Percentiles rank a stretch among this genome's conserved stretches.
Conservation (phyloP, 2,888 invertebrate genomes). For the Silvanus unidentatus region DNA sequence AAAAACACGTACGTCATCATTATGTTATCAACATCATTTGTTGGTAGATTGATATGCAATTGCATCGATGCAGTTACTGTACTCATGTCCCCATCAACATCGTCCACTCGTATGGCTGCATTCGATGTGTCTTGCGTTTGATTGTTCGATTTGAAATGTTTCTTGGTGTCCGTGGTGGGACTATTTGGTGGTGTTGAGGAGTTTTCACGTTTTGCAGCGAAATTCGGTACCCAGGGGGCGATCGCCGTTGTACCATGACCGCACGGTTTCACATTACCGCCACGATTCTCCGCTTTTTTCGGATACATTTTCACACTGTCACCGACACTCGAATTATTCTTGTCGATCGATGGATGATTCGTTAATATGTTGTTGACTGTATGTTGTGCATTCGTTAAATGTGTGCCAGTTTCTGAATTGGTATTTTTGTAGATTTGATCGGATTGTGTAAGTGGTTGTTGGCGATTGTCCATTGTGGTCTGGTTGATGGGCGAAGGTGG, state of each 20-base stretch:
- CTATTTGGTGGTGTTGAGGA: slow-evolving; percentile 36
- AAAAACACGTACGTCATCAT: not conserved
- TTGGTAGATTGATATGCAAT: slow-evolving; percentile 17
- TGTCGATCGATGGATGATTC: too few species aligned
- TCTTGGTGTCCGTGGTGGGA: slow-evolving; percentile 35
- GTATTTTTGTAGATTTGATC: slow-evolving; percentile 40
- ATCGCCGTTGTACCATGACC: slow-evolving; percentile 44
- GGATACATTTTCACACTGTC: slow-evolving; percentile 7
- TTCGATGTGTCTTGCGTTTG: not conserved
- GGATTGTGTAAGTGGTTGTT: too few species aligned
- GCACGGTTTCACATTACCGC: slow-evolving; percentile 38
- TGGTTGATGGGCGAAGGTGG: too few species aligned
- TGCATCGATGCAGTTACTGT: slow-evolving; percentile 22
- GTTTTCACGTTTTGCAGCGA: slow-evolving; percentile 25
- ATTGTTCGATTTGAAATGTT: slow-evolving; percentile 24
- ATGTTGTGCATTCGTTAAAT: not conserved
- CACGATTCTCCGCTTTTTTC: not conserved
- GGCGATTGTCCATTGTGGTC: too few species aligned
- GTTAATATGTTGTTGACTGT: too few species aligned
- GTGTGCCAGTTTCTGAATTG: slow-evolving; percentile 25
- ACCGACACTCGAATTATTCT: not conserved
- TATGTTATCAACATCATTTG: slow-evolving; percentile 1
- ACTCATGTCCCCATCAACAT: slow-evolving; percentile 12
- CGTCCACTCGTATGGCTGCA: not conserved
- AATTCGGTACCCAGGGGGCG: slow-evolving; percentile 33